Evolutionary conservation across 2,113 vertebrate species (phyloP), one percentile per base, ranked within the genome.

Genomic region (Pontoporia blainvillei): DNA sequence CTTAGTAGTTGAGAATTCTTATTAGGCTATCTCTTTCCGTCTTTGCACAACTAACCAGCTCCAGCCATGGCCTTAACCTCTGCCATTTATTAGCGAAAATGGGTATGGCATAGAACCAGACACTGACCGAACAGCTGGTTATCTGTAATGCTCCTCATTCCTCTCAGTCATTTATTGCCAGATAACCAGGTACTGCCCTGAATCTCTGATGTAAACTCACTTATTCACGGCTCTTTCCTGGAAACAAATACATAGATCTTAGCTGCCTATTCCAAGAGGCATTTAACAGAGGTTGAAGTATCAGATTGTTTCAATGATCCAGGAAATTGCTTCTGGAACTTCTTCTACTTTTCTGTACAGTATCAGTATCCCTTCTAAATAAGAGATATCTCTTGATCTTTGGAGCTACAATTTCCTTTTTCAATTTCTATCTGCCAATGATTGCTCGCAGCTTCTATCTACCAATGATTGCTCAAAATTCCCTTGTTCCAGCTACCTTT

Each of bases 41-140:
- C 21, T 96, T 78, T 49, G 3, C 3, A 72, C 46, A 36, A 14
- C 12, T 78, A 11, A 46, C 17, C 13, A 27, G 29, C 31, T 84
- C 49, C 71, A 27, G 21, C 13, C 13, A 59, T 27, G 18, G 1
- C 17, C 39, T 46, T 21, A 73, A 36, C 21, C 44, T 62, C 27
- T 64, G 6, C 10, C 8, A 13, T n/a, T 46, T 84, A 2, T 15
- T 27, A 54, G n/a, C 69, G 21, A 79, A 17, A 78, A 62, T 66
- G 10, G 39, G 13, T 12, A 64, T 36, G 17, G 54, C 6, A 1
- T 9, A 69, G 39, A 78, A n/a, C 14, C 34, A 59, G 27, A 34
- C n/a, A 8, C 34, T 54, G 29, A 59, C 17, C 0, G 1, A 61
- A 23, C 3, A 18, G 8, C 23, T 67, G 2, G 29, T 1, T 6